Percentiles rank a stretch among this genome's conserved stretches.
These are phyloP conservation scores for Hydropsyche betteni DNA, from an alignment of 2,888 invertebrate species.

Conservation along the genomic window DNA sequence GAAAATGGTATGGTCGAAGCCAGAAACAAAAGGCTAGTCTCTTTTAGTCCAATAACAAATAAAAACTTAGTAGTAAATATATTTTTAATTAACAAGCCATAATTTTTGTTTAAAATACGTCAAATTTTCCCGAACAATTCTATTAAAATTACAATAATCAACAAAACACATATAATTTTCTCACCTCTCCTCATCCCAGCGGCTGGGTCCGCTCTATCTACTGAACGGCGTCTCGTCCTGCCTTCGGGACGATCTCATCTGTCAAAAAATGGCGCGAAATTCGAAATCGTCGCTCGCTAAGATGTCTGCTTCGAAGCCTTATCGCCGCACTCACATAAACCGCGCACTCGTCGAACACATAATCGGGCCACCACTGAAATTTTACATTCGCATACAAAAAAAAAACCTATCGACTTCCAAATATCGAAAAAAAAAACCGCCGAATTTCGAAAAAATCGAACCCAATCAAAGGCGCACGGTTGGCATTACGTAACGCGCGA, in stretches of 20 bases:
- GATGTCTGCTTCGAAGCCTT: not conserved
- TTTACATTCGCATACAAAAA: no score
- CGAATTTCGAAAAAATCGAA: no score
- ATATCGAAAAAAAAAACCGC: not conserved
- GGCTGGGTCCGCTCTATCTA: not conserved
- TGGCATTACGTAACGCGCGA: no score
- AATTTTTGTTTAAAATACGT: no score
- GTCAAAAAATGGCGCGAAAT: constrained; percentile 17
- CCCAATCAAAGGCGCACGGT: no score
- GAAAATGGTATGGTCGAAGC: no score
- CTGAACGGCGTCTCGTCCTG: not conserved
- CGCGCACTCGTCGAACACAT: not conserved
- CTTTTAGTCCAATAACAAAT: no score
- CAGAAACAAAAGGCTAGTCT: no score
- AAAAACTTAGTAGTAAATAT: no score
- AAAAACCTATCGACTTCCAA: not conserved
- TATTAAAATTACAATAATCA: no score
- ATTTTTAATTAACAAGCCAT: no score
- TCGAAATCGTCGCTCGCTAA: not conserved
- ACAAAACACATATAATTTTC: not conserved
- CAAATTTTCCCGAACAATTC: no score
- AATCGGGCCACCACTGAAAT: not conserved
- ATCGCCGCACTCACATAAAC: not conserved
- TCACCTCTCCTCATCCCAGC: constrained; percentile 31
- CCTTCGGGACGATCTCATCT: constrained; percentile 17